These are phyloP conservation scores for Oxyscelio sp. DNA, from an alignment of 2,888 invertebrate species.

Conservation along the genomic window DNA sequence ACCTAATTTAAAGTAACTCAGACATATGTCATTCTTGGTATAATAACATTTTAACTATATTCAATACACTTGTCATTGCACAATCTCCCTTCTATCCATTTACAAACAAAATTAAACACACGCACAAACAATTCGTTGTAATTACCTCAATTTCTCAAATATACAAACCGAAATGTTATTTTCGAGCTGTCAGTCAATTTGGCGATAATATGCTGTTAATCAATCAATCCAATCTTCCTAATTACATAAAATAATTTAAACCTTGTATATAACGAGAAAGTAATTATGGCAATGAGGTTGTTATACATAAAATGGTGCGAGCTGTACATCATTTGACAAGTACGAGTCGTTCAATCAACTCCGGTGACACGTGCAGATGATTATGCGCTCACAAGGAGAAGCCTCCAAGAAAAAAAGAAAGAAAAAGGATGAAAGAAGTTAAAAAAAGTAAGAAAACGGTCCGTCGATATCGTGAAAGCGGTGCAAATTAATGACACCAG, in stretches of 20 bases:
- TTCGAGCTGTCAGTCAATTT: constrained; percentile 24
- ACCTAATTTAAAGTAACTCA: too few relatives aligned
- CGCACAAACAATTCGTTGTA: too few relatives aligned
- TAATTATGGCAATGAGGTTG: constrained; percentile 64
- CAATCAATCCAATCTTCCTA: constrained; percentile 36
- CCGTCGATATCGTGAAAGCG: constrained; percentile 80
- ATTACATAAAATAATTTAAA: constrained; percentile 62
- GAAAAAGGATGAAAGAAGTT: background rate
- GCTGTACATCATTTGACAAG: constrained; percentile 63
- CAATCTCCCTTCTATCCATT: too few relatives aligned
- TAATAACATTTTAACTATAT: too few relatives aligned
- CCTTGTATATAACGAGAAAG: constrained; percentile 42
- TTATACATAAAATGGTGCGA: constrained; percentile 39
- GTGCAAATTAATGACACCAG: constrained; percentile 84
- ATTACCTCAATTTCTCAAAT: too few relatives aligned
- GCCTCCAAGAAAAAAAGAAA: constrained; percentile 22
- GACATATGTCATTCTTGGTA: too few relatives aligned
- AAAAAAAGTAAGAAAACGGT: constrained; percentile 8
- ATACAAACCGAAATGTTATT: background rate
- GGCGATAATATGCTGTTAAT: constrained; percentile 19
- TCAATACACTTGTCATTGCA: too few relatives aligned
- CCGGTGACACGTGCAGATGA: constrained; percentile 64
- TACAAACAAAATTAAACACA: too few relatives aligned
- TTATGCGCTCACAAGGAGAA: constrained; percentile 34
- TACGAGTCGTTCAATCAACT: constrained; percentile 55